Base-by-base conservation (phyloP, 2,888 invertebrate genomes). In the Thalpophila matura region DNA sequence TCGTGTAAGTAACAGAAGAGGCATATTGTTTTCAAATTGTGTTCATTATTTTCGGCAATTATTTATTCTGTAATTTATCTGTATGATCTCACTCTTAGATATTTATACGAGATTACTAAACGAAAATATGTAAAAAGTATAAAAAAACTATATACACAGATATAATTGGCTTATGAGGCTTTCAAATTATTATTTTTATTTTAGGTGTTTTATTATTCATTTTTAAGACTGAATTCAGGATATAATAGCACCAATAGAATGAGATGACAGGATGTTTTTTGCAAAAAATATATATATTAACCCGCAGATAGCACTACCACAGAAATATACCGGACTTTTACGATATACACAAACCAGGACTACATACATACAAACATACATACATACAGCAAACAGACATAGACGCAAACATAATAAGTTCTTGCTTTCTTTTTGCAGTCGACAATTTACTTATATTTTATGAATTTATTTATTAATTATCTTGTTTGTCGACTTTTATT, bases 41-140 rank as follows among this genome's bases (percentile, higher is more conserved):
- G 95, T 95, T 95, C 95, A 94, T 93, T 90, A 74, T 87, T 89
- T 93, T 91, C 89, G 91, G 93, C 92, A 91, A 92, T 90, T 91
- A 91, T 94, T 93, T 93, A 92, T 92, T 93, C 89, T 92, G 86
- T 94, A 91, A 88, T 89, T 91, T 92, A 92, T 89, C 92, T 91
- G 90, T 89, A 91, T 94, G 95, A 95, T 95, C 95, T 95, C 95
- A 95, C 87, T 89, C 89, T 93, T 93, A 94, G 93, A 92, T 93
- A 94, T 93, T 92, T 94, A 93, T 94, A 91, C 87, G 95, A 94
- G 95, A 95, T 94, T 95, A 94, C 89, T 90, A 91, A 92, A 92
- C 86, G 90, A 91, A 86, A 86, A 86, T 88, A 87, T 88, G 84
- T 89, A 89, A 89, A 88, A 87, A 90, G 87, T 85, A 85, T 87